Evolutionary conservation across 2,113 vertebrate genomes (phyloP).

Genomic region (Typhlomys cinereus): DNA sequence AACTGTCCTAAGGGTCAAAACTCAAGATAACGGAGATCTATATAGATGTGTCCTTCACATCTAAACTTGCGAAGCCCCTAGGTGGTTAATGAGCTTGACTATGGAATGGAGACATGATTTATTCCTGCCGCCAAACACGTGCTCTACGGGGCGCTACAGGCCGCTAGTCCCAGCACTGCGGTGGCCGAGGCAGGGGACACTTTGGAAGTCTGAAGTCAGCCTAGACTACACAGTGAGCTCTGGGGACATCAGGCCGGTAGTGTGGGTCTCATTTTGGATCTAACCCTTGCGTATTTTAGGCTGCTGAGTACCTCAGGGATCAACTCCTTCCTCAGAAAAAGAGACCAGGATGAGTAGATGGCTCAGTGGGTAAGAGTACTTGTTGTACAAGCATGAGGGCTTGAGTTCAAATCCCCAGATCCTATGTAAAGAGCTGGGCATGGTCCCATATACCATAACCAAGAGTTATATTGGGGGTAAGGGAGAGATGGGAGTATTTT

Average conservation of each 20-base stretch:
- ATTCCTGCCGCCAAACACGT: background rate
- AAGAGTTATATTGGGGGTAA: no score
- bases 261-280: background rate
- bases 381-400: no score
- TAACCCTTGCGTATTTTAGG: background rate
- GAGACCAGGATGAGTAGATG: no score
- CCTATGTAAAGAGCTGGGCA: no score
- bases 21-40: background rate
- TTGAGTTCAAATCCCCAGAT: no score
- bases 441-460: no score
- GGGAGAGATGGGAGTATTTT: no score
- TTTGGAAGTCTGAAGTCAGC: background rate
- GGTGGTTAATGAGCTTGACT: background rate
- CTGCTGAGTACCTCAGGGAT: rapidly evolving
- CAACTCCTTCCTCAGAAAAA: background rate
- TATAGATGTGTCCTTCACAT: background rate
- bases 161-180: background rate
- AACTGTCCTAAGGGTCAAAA: background rate
- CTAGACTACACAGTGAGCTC: background rate
- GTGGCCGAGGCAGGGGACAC: background rate
- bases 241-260: background rate
- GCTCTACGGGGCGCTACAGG: background rate
- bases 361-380: no score
- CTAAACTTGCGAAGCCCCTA: background rate
- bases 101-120: background rate